These are phyloP conservation scores for Parnassius smintheus DNA, from an alignment of 2,888 invertebrate species.

Conservation along the genomic window DNA sequence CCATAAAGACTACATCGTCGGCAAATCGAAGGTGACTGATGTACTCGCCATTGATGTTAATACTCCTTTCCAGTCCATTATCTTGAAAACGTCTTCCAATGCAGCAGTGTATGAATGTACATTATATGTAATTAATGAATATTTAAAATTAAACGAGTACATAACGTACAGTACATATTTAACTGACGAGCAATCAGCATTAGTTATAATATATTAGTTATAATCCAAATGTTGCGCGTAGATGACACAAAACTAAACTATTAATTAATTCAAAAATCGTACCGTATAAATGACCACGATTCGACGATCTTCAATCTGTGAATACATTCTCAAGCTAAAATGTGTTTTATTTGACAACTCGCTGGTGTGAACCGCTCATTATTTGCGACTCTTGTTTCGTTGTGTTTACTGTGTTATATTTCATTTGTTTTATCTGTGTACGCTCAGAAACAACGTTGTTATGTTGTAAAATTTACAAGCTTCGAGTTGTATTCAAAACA, in stretches of 20 bases:
- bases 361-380: constrained; percentile 49
- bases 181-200: too few species aligned
- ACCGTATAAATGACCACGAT: constrained; percentile 32
- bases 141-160: too few species aligned
- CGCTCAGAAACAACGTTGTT: constrained; percentile 14
- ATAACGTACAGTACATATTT: too few species aligned
- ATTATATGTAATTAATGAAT: too few species aligned
- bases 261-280: constrained; percentile 30
- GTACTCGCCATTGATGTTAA: too few species aligned
- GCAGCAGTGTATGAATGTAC: too few species aligned
- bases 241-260: constrained; percentile 8
- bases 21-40: too few species aligned
- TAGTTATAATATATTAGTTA: too few species aligned
- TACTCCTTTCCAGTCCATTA: too few species aligned
- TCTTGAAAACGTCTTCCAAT: too few species aligned
- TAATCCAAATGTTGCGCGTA: too few species aligned
- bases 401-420: constrained; percentile 9
- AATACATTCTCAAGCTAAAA: constrained; percentile 49
- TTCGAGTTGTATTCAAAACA: constrained; percentile 9
- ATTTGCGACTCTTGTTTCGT: constrained; percentile 37
- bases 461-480: constrained; percentile 25
- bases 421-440: constrained; percentile 18
- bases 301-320: constrained; percentile 33
- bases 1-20: too few species aligned
- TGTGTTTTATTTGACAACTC: constrained; percentile 66